Evolutionary conservation across 23 tunicate species (phyloP), one percentile per base, ranked within the genome.

Genomic region (Styela clava): DNA sequence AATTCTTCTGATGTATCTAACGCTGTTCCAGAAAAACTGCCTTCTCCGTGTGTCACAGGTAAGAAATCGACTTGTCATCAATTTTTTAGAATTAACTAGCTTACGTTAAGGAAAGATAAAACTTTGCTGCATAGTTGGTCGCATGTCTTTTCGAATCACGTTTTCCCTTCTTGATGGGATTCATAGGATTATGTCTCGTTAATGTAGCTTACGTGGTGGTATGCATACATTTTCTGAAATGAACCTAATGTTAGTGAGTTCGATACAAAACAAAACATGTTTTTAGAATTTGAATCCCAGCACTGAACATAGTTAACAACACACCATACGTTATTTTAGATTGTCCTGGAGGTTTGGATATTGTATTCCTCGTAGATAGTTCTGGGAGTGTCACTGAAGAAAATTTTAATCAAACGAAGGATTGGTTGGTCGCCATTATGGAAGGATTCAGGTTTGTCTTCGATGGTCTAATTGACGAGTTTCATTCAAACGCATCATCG

Each of bases 391-490:
- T 76, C 24, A 23, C 28, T 56, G 65, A 25, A 24, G 64, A 51
- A 12, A 56, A 76, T 51, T 76, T 76, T n/a, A 24, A 24, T 24
- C 21, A 31, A 44, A 23, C 81, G 9, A 76, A 76, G 24, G 24
- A 26, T 7, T 76, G 81, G 81, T 44, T 76, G 33, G 25, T 76
- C 0, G 65, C 35, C 24, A 24, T 76, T 27, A 25, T 76, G 81
- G 52, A 76, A 29, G 52, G 81, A 35, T 76, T 33, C 81, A 76
- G 81, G 81, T 76, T n/a, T n/a, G n/a, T n/a, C n/a, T n/a, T n/a
- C n/a, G n/a, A n/a, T n/a, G n/a, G n/a, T n/a, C n/a, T n/a, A n/a
- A n/a, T n/a, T n/a, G n/a, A n/a, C n/a, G n/a, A n/a, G n/a, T n/a
- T n/a, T n/a, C n/a, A n/a, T n/a, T n/a, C n/a, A n/a, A n/a, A n/a